Base-by-base conservation (phyloP, 2,113 vertebrate genomes). In the Anoura caudifer region DNA sequence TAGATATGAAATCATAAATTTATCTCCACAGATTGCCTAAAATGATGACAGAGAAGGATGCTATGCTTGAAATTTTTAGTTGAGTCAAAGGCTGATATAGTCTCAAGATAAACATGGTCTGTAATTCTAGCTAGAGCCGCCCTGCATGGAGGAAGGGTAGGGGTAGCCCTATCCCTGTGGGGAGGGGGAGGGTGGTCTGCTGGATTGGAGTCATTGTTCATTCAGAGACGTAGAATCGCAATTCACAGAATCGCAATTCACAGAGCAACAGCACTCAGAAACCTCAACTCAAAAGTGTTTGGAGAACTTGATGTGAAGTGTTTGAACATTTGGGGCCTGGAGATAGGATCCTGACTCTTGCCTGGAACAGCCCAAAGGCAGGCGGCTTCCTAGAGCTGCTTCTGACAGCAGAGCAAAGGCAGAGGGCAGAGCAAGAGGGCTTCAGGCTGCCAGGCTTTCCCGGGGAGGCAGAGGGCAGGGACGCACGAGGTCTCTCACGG, bases 1-100 rank as follows among this genome's bases (percentile, higher is more conserved):
- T 28, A 87, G 72, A 50, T 93, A 47, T 20, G 52, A 82, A 79
- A 56, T 50, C 36, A 12, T 86, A 90, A 43, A n/a, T 83, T 93
- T 87, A 26, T 85, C 36, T 95, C 33, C 94, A 47, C 88, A 95
- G 81, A 70, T 94, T 90, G 65, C 72, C 81, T 95, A 94, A 83
- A 90, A 84, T 26, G 41, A 75, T 80, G 33, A 61, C 59, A 89
- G 83, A 69, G 24, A 70, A 86, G n/a, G 41, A 45, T 87, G 26
- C 83, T 82, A 45, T 61, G n/a, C 31, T 79, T 95, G 61, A 65
- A 16, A 56, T 70, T 82, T 95, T 95, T 81, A 80, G 38, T 63
- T 24, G 38, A 86, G 36, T 69, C 22, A 81, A 94, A 93, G 79
- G 14, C 43, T 63, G 43, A 92, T 76, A 69, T 28, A 72, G 14